phyloP scores from a whole-genome alignment of 2,797 vertebrate genomes.

The Rallus crepitans region DNA sequence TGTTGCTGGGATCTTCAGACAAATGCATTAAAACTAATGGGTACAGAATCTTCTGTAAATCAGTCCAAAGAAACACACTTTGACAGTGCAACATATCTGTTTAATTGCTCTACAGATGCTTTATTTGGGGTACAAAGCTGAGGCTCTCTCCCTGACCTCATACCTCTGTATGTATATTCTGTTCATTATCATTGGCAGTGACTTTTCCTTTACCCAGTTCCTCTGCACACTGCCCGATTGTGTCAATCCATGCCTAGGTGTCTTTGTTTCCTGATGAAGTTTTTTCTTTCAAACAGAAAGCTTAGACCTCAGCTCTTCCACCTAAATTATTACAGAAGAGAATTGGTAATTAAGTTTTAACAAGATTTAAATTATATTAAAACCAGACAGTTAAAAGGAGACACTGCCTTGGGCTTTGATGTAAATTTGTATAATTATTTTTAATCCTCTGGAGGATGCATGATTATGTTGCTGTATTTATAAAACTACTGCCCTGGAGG shows the following conservation, averaged over 20 bases:
- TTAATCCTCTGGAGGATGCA: slow-evolving; percentile 82
- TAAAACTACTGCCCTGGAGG: slow-evolving; percentile 83
- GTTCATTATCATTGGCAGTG: slow-evolving; percentile 77
- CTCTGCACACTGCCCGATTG: slow-evolving; percentile 82
- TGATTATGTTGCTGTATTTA: slow-evolving; percentile 87
- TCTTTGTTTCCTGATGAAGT: slow-evolving; percentile 88
- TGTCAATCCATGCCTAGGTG: slow-evolving; percentile 80
- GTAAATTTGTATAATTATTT: slow-evolving; percentile 87
- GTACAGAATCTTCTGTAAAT: not conserved
- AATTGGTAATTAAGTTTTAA: slow-evolving; percentile 87
- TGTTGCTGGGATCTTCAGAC: not conserved
- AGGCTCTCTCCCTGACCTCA: not conserved
- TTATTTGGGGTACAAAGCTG: not conserved
- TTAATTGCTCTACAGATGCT: not conserved
- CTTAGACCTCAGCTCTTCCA: slow-evolving; percentile 91
- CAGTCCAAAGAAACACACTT: not conserved
- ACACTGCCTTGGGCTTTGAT: slow-evolving; percentile 84
- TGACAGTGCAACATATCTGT: not conserved
- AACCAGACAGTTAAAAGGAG: slow-evolving; percentile 84
- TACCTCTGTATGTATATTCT: slow-evolving; percentile 43
- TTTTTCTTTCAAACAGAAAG: slow-evolving; percentile 86
- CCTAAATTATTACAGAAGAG: slow-evolving; percentile 83
- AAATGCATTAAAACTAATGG: not conserved
- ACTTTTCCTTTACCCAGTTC: slow-evolving; percentile 80
- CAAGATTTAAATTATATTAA: slow-evolving; percentile 86